Base-by-base conservation (phyloP, 1,140 invertebrate species). In the Panulirus ornatus region DNA sequence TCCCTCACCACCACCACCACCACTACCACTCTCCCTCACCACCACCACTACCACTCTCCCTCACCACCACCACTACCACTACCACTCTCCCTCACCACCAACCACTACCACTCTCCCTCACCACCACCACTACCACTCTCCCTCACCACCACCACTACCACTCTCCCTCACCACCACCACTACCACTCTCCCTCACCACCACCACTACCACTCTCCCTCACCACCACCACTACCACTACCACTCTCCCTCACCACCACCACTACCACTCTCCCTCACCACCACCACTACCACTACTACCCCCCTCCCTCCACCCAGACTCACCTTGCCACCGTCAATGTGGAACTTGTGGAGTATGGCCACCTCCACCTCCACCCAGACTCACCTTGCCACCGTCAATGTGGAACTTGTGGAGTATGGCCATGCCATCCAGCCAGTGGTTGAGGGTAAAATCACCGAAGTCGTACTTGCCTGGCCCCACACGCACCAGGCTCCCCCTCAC, bases 401-500 rank as follows among this genome's bases (percentile, higher is more conserved):
- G 78, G 79, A 84, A 89, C 27, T 83, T 83, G 70, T 89, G 66
- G 16, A 89, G 27, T 6, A 89, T 89, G 79, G 88, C 88, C 66
- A 89, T 63, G 1, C 88, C 88, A 70, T 89, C 88, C 16, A 89
- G 66, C 88, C 88, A 89, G 79, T 89, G 88, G 38, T 89, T 89
- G 88, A 89, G 66, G 11, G 88, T 76, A 36, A 89, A 89, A 58
- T 81, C 86, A 14, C 88, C 84, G n/a, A 92, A 44, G 83, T 91
- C 88, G 70, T 92, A 92, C 63, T 92, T 92, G 19, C 92, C 92
- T 2, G 91, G 91, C 1, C 92, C 92, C 27, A 92, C 88, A 54
- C 90, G 84, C 19, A 92, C 51, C 82, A 92, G 47, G 42, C 51
- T 83, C 2, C 92, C 92, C 27, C 71, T 42, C 30, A 92, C 76